A percentile compares a stretch with the other conserved stretches of the same genome.
Evolutionary conservation across 1,140 invertebrate genomes (phyloP).

Genomic region (Belonocnema kinseyi): DNA sequence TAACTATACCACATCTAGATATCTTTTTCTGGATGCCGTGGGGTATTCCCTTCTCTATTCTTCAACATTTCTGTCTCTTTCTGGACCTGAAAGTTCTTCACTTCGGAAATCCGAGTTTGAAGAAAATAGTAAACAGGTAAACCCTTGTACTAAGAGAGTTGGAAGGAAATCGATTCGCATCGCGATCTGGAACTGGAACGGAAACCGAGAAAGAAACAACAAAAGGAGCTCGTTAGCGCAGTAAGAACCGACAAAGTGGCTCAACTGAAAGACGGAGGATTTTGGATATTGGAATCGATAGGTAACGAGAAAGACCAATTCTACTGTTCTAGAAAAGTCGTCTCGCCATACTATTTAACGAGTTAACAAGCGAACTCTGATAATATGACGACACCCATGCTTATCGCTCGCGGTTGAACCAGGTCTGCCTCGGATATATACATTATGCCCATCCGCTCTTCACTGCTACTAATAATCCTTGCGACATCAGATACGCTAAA

Average conservation of each 20-base stretch:
- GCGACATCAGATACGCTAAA: constrained; percentile 40
- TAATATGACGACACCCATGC: constrained; percentile 44
- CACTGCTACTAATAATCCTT: not conserved
- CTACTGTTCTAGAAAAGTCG: constrained; percentile 41
- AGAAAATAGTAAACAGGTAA: constrained; percentile 41
- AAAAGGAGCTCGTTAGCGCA: too few species aligned
- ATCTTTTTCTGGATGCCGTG: too few species aligned
- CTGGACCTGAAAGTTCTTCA: not conserved
- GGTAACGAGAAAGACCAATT: constrained; percentile 35
- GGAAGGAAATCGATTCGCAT: constrained; percentile 43
- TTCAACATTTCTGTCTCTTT: not conserved
- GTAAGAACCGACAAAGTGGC: constrained; percentile 41
- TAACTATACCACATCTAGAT: too few species aligned
- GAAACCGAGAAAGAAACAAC: constrained; percentile 43
- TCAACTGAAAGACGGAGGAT: constrained; percentile 40
- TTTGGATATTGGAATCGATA: constrained; percentile 41
- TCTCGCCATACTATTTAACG: constrained; percentile 58
- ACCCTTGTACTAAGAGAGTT: constrained; percentile 51
- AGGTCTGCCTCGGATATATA: not conserved
- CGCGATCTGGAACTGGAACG: constrained; percentile 39
- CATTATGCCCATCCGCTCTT: constrained; percentile 31
- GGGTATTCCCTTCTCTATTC: too few species aligned
- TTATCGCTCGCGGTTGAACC: constrained; percentile 30
- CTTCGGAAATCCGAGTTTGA: not conserved
- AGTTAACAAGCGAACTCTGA: constrained; percentile 46